Evolutionary conservation across 2,113 vertebrate species (phyloP).

Genomic region (Proteles cristata): DNA sequence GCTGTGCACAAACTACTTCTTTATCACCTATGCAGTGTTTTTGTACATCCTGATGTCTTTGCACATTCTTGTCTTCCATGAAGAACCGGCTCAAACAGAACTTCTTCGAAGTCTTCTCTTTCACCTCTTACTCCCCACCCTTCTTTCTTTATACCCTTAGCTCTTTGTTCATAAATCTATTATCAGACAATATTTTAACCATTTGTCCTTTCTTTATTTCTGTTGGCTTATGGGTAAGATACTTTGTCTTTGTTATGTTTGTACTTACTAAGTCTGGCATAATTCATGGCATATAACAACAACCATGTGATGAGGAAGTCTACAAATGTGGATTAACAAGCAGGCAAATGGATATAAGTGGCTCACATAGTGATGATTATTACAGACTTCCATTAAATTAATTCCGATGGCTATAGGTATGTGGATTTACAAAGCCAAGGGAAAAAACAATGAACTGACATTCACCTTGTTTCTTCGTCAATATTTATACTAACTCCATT

Average conservation of each 20-base stretch:
- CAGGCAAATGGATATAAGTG: background rate
- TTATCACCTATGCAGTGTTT: background rate
- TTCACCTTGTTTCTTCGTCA: background rate
- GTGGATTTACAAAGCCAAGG: background rate
- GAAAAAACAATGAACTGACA: background rate
- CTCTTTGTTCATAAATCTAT: constrained; percentile 4
- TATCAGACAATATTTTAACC: background rate
- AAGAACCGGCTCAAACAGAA: constrained; percentile 28
- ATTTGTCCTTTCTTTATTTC: background rate
- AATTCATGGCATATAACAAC: background rate
- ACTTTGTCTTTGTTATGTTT: background rate
- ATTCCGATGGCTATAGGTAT: background rate
- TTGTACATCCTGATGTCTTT: background rate
- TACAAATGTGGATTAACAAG: background rate
- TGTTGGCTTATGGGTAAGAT: background rate
- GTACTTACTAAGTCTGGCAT: background rate
- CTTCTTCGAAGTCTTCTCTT: background rate
- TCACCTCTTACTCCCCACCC: background rate
- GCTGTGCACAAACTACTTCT: background rate
- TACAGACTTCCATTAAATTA: background rate
- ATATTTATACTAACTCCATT: background rate
- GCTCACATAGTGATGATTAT: background rate
- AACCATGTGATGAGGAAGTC: constrained; percentile 14
- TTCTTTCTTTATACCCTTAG: background rate
- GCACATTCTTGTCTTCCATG: background rate